Percentiles rank a stretch among this genome's conserved stretches.
These are phyloP conservation scores for Phorcus lineatus DNA, from an alignment of 2,888 invertebrate species.

Conservation along the genomic window DNA sequence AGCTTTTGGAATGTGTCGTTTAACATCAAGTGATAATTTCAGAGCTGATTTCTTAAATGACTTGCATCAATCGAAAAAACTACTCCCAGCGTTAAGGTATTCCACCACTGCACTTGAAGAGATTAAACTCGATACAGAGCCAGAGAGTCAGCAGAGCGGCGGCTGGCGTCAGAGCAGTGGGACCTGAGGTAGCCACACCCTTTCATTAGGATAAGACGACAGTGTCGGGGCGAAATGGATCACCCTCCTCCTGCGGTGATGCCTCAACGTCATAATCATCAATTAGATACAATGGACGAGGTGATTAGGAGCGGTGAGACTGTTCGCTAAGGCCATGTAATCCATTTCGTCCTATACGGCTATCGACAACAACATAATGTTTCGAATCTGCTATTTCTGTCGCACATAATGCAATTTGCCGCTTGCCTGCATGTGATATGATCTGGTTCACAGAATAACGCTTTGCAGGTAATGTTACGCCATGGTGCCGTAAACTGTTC, in stretches of 20 bases:
- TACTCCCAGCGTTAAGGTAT: no score
- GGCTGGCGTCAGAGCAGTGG: no score
- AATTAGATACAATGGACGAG: not conserved
- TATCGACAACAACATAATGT: not conserved
- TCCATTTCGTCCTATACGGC: not conserved
- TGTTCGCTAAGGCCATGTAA: not conserved
- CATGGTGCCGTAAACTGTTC: not conserved
- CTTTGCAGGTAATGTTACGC: not conserved
- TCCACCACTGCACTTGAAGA: no score
- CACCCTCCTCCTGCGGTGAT: not conserved
- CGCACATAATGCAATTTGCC: not conserved
- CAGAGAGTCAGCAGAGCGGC: no score
- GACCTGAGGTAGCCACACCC: not conserved
- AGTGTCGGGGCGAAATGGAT: not conserved
- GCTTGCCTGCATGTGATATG: not conserved
- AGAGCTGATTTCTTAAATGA: no score
- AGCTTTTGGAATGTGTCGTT: no score
- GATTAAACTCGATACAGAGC: no score
- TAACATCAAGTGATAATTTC: no score
- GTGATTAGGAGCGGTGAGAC: not conserved
- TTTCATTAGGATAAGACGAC: not conserved
- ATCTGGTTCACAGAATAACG: not conserved
- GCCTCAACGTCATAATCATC: slow-evolving; percentile 1
- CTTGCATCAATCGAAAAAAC: no score
- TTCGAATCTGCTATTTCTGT: not conserved